These are phyloP conservation scores for Corythornis madagascariensis DNA, from an alignment of 2,113 vertebrate species.

Conservation along the genomic window DNA sequence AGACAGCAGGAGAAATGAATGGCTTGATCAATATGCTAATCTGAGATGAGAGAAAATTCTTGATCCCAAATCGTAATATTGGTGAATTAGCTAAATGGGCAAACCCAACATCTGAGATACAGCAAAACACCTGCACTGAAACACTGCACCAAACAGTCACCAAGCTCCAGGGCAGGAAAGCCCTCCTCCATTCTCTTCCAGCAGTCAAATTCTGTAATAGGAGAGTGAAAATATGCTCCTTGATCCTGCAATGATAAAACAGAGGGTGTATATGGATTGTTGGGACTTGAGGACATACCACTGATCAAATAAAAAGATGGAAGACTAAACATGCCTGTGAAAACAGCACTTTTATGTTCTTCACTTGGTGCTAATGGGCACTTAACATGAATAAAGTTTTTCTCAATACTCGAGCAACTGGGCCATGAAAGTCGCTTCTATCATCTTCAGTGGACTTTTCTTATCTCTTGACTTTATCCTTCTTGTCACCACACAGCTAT, in stretches of 20 bases:
- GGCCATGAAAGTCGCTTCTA: neutral
- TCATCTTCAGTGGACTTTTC: neutral
- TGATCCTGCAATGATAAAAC: neutral
- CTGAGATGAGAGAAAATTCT: neutral
- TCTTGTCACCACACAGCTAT: neutral
- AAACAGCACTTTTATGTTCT: neutral
- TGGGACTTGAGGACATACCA: neutral
- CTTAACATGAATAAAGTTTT: neutral
- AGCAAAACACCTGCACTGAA: neutral
- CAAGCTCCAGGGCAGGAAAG: neutral
- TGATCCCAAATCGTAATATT: neutral
- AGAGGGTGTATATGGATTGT: neutral
- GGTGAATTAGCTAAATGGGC: neutral
- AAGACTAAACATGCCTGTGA: neutral
- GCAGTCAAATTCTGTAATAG: neutral
- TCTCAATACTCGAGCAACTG: neutral
- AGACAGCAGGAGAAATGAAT: neutral
- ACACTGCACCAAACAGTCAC: neutral
- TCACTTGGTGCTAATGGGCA: neutral
- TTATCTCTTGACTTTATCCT: neutral
- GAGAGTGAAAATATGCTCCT: neutral
- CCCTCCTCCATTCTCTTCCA: neutral
- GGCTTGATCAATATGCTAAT: neutral
- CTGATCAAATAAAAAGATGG: neutral
- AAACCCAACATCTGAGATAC: neutral